Evolutionary conservation across 2,113 vertebrate genomes (phyloP).

Genomic region (Scophthalmus maximus): DNA sequence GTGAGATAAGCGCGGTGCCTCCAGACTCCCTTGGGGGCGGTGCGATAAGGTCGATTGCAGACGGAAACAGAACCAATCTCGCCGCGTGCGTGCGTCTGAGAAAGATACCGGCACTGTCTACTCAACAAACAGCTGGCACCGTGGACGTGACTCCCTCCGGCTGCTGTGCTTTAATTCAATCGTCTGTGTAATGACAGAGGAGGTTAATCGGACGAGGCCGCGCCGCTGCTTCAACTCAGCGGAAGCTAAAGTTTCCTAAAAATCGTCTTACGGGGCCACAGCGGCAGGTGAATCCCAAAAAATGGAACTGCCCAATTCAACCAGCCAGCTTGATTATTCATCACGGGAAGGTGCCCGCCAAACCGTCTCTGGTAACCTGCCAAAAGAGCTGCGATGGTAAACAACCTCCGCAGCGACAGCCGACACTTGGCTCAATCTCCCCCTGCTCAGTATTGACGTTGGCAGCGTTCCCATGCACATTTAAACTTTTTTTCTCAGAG

Average conservation of each 20-base stretch:
- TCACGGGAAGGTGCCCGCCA: slow-evolving; percentile 43
- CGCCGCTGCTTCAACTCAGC: background rate
- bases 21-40: too few relatives aligned
- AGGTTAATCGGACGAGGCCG: background rate
- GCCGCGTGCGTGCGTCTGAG: too few relatives aligned
- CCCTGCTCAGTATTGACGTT: slow-evolving; percentile 14
- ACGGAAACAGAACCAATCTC: too few relatives aligned
- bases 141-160: background rate
- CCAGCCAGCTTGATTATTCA: slow-evolving; percentile 53
- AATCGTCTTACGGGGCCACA: slow-evolving; percentile 4
- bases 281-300: slow-evolving; percentile 47
- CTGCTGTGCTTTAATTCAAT: background rate
- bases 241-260: background rate
- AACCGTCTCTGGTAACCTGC: slow-evolving; percentile 54
- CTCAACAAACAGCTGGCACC: background rate
- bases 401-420: slow-evolving; percentile 46
- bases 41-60: too few relatives aligned
- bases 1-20: too few relatives aligned
- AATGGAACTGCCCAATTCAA: slow-evolving; percentile 39
- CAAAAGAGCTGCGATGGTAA: slow-evolving; percentile 55
- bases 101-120: too few relatives aligned
- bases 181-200: slow-evolving; percentile 14
- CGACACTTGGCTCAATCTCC: slow-evolving; percentile 46
- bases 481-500: slow-evolving; percentile 16
- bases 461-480: slow-evolving; percentile 50